Evolutionary conservation across 2,797 vertebrate genomes (phyloP), one percentile per base, ranked within the genome.

Genomic region (Neomorphus geoffroyi): DNA sequence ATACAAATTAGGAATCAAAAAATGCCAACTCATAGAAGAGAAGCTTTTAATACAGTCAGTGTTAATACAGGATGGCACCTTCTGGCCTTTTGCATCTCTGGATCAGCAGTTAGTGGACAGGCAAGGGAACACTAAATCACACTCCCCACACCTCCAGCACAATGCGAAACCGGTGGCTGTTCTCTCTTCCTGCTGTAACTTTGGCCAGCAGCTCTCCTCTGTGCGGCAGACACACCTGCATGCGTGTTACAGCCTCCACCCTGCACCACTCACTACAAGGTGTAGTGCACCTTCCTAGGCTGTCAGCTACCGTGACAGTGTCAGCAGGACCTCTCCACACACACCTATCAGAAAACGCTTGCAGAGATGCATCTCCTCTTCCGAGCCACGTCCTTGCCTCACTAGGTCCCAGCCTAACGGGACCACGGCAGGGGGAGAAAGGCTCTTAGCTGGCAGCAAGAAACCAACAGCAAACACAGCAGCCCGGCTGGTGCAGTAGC

Each of bases 91-190:
- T 45, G 66, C 16, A 53, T 56, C 56, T 79, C 27, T 50, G 43
- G 41, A 87, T 80, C 46, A 88, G 62, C 41, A 88, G 84, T 92
- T 89, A 93, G 89, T 39, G 32, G 67, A 58, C 82, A 93, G 80
- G 79, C 86, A 92, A 80, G 15, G 46, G 82, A 80, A 54, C 77
- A 79, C 46, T 62, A 57, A 90, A 81, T 75, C 84, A 80, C 39
- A 2, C 65, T 57, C 70, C 77, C 78, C 75, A 65, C 69, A 56
- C 43, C 46, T 54, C 43, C 84, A 94, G 50, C 9, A 50, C 65
- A n/a, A 24, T 15, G 32, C 66, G 77, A 69, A 33, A 67, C 22
- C 45, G 41, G 56, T 96, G 96, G 96, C 88, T 56, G 23, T 51
- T 56, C 45, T 53, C n/a, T 51, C 70, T 51, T 75, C 66, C 30